phyloP scores from a whole-genome alignment of 2,113 vertebrate genomes.

The Heloderma charlesbogerti region DNA sequence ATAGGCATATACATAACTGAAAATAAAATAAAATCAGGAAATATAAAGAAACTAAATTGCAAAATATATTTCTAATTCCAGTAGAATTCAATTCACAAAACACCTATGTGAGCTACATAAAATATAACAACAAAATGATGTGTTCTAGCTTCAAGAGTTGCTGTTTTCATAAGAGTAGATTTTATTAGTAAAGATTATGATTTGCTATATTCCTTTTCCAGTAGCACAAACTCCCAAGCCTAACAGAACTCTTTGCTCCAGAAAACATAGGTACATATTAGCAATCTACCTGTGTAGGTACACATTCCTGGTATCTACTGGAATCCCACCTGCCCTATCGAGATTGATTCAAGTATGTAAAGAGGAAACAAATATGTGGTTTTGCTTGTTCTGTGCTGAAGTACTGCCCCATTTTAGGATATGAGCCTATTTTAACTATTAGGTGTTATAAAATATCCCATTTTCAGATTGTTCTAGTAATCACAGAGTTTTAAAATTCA shows the following conservation, averaged over 20 bases:
- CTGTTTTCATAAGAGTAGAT: background rate
- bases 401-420: too few relatives aligned
- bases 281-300: too few relatives aligned
- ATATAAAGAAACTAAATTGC: background rate
- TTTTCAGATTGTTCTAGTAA: too few relatives aligned
- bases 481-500: too few relatives aligned
- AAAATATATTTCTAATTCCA: background rate
- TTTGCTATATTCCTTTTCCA: too few relatives aligned
- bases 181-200: background rate
- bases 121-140: background rate
- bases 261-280: too few relatives aligned
- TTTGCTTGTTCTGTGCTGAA: background rate
- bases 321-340: too few relatives aligned
- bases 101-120: background rate
- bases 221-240: too few relatives aligned
- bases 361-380: background rate
- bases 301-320: background rate
- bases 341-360: background rate
- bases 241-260: too few relatives aligned
- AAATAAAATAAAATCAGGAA: background rate
- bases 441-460: too few relatives aligned
- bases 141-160: background rate
- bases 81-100: background rate
- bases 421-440: too few relatives aligned
- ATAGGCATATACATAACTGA: background rate